Conservation (phyloP, 1,140 invertebrate genomes). For the Leptopilina clavipes region DNA sequence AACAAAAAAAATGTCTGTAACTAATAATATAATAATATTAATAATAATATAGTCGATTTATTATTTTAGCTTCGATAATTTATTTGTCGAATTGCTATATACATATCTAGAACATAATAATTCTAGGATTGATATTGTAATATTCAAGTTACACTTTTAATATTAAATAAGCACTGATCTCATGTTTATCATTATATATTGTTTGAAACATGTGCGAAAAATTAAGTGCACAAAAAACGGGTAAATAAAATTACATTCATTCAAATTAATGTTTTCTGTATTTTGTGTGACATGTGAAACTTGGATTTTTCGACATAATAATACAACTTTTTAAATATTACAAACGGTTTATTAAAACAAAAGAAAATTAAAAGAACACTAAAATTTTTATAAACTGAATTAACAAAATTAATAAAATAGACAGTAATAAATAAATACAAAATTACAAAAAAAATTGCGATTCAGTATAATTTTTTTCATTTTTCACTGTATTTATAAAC, state of each 20-base stretch:
- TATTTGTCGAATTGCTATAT: constrained; percentile 9
- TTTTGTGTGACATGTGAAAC: too few relatives aligned
- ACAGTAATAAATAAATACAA: too few relatives aligned
- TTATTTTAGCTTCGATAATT: constrained; percentile 5
- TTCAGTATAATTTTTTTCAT: too few relatives aligned
- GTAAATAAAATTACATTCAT: constrained; percentile 33
- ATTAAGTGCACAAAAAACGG: constrained; percentile 18
- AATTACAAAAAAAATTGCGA: too few relatives aligned
- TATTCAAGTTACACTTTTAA: constrained; percentile 26
- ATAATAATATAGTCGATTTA: constrained; percentile 1
- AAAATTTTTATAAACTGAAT: too few relatives aligned
- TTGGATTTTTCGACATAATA: neutral
- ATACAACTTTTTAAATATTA: neutral
- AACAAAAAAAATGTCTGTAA: neutral
- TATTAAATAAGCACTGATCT: constrained; percentile 27
- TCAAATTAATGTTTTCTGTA: neutral
- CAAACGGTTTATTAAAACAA: neutral
- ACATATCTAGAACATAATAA: constrained; percentile 31
- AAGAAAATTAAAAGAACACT: too few relatives aligned
- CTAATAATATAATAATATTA: neutral
- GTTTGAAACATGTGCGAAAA: constrained; percentile 18
- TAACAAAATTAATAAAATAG: too few relatives aligned
- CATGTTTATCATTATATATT: constrained; percentile 4
- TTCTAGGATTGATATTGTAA: constrained; percentile 26
- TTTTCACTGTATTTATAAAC: too few relatives aligned